phyloP scores from a whole-genome alignment of 64 coral and sea anemone genomes.

The Pachyseris speciosa region DNA sequence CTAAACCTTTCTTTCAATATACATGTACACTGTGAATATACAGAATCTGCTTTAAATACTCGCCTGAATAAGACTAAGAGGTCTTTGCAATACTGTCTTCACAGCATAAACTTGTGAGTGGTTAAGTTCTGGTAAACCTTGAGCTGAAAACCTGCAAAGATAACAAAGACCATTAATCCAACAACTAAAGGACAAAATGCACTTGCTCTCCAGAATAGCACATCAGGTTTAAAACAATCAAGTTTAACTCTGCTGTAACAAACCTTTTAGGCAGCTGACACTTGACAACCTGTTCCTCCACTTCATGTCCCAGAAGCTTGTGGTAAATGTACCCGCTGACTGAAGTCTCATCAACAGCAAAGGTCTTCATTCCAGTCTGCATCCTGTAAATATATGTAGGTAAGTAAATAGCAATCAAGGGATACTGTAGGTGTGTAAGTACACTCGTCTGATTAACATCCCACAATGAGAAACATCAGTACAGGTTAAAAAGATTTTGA shows the following conservation, averaged over 20 bases:
- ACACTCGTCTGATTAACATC: no score
- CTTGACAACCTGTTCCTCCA: constrained; percentile 99
- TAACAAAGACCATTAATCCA: neutral
- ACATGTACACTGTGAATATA: neutral
- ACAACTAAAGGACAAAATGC: neutral
- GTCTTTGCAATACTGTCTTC: constrained; percentile 96
- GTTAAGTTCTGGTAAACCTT: constrained; percentile 96
- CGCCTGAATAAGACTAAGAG: constrained; percentile 98
- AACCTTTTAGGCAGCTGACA: constrained; percentile 96
- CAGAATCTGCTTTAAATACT: neutral
- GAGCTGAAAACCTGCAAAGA: constrained; percentile 87
- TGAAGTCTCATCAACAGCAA: constrained; percentile 99
- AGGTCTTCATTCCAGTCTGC: constrained; percentile 99
- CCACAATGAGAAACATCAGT: no score
- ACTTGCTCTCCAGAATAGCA: neutral
- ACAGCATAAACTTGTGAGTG: constrained; percentile 99
- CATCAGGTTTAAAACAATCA: no score
- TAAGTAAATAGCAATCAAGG: neutral
- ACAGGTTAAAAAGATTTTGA: no score
- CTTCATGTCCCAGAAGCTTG: constrained; percentile 97
- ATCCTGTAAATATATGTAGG: constrained; percentile 75
- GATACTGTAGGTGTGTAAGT: no score
- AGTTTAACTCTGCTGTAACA: no score
- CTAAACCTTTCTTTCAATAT: neutral
- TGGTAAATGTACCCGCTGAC: constrained; percentile 99